These are phyloP conservation scores for Botia almorhae DNA, from an alignment of 2,797 vertebrate genomes.

Conservation along the genomic window DNA sequence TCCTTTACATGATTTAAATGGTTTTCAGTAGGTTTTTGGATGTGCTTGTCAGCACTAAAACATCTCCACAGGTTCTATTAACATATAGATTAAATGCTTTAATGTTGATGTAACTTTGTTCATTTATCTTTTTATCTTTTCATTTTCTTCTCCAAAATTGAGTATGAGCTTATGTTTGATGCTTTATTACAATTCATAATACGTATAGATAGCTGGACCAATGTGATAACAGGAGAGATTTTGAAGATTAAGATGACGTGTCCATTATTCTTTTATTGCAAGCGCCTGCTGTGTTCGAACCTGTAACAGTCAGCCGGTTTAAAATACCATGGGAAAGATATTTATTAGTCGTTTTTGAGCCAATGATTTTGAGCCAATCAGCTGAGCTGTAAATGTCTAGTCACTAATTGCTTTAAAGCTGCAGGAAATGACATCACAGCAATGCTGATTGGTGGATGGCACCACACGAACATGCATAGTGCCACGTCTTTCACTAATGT, in stretches of 20 bases:
- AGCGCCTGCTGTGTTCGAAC: background rate
- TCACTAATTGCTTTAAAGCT: too few species aligned
- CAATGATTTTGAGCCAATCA: too few species aligned
- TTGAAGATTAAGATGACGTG: background rate
- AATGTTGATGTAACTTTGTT: background rate
- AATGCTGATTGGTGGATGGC: too few species aligned
- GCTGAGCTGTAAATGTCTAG: too few species aligned
- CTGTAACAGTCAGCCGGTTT: background rate
- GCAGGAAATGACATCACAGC: too few species aligned
- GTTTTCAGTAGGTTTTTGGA: conserved; percentile 9
- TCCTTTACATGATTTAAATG: conserved; percentile 31
- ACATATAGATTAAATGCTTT: conserved; percentile 60
- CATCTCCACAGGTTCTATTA: conserved; percentile 34
- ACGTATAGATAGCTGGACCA: background rate
- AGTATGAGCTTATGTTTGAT: conserved; percentile 12
- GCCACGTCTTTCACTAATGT: too few species aligned
- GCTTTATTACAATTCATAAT: conserved; percentile 9
- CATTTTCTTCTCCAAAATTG: conserved; percentile 29
- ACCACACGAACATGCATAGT: too few species aligned
- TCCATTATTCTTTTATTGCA: conserved; percentile 16
- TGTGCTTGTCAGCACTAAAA: conserved; percentile 1
- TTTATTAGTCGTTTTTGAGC: background rate
- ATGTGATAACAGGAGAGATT: conserved; percentile 11
- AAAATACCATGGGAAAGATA: background rate
- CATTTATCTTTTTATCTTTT: conserved; percentile 7